Percentiles rank a stretch among this genome's conserved stretches.
These are phyloP conservation scores for Asteroscopus sphinx DNA, from an alignment of 2,888 invertebrate genomes.

Conservation along the genomic window DNA sequence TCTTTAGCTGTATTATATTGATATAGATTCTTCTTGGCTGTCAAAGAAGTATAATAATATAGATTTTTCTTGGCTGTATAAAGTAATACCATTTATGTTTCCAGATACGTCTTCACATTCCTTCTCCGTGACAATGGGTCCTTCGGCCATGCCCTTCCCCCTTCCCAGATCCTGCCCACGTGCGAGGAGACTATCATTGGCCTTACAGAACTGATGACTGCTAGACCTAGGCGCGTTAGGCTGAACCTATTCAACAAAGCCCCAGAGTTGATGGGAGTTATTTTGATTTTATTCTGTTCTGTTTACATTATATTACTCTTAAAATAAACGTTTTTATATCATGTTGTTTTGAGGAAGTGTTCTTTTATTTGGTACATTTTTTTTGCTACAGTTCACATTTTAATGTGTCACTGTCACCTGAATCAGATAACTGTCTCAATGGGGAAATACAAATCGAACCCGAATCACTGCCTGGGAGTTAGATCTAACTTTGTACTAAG, in stretches of 20 bases:
- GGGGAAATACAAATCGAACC: no score
- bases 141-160: slow-evolving; percentile 92
- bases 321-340: slow-evolving; percentile 24
- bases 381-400: no score
- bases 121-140: slow-evolving; percentile 91
- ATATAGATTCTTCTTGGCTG: no score
- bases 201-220: slow-evolving; percentile 83
- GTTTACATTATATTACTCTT: slow-evolving; percentile 24
- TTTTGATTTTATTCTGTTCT: slow-evolving; percentile 21
- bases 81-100: slow-evolving; percentile 5
- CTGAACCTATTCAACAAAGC: slow-evolving; percentile 53
- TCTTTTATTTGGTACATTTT: not conserved
- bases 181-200: slow-evolving; percentile 90
- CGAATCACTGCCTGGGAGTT: no score
- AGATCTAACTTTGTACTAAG: no score
- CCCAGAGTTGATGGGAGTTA: not conserved
- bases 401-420: no score
- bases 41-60: no score
- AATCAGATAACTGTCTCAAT: no score
- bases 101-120: slow-evolving; percentile 76
- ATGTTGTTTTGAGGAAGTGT: slow-evolving; percentile 1
- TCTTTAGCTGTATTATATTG: no score
- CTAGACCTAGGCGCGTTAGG: slow-evolving; percentile 61
- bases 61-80: no score
- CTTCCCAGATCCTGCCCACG: slow-evolving; percentile 90